Evolutionary conservation across 2,797 vertebrate genomes (phyloP).

Genomic region (Sebastes diaconus): DNA sequence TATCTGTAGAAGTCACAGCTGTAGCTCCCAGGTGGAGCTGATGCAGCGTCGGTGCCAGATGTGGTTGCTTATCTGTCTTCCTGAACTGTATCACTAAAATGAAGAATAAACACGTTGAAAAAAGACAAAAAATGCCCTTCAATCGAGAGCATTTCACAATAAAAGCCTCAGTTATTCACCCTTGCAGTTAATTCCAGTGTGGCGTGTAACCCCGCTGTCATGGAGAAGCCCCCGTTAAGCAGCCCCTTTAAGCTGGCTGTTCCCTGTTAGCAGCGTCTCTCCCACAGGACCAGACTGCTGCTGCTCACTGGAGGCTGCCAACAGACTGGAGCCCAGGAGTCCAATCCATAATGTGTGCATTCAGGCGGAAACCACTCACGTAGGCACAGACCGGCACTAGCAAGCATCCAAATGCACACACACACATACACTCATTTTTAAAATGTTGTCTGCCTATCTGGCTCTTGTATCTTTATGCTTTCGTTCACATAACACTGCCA

Average conservation of each 20-base stretch:
- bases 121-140: not conserved
- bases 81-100: not conserved
- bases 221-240: constrained; percentile 9
- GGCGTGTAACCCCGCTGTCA: constrained; percentile 22
- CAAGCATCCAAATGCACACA: constrained; percentile 2
- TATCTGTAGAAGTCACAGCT: constrained; percentile 43
- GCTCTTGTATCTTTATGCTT: not conserved
- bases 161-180: constrained; percentile 6
- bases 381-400: constrained; percentile 31
- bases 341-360: constrained; percentile 55
- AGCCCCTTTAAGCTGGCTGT: constrained; percentile 10
- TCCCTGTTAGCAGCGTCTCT: constrained; percentile 31
- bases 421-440: not conserved
- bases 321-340: constrained; percentile 31
- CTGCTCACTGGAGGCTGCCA: constrained; percentile 51
- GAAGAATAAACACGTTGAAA: not conserved
- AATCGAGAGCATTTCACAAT: constrained; percentile 5
- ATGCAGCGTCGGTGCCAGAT: constrained; percentile 21
- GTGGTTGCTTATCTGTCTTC: constrained; percentile 8
- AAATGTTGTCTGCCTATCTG: not conserved
- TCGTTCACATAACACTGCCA: not conserved
- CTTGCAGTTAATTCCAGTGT: not conserved
- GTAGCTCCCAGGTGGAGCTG: constrained; percentile 36
- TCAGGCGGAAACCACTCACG: constrained; percentile 54
- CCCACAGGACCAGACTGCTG: constrained; percentile 38